Conservation (phyloP, 2,797 vertebrate genomes). For the Pipistrellus pipistrellus region DNA sequence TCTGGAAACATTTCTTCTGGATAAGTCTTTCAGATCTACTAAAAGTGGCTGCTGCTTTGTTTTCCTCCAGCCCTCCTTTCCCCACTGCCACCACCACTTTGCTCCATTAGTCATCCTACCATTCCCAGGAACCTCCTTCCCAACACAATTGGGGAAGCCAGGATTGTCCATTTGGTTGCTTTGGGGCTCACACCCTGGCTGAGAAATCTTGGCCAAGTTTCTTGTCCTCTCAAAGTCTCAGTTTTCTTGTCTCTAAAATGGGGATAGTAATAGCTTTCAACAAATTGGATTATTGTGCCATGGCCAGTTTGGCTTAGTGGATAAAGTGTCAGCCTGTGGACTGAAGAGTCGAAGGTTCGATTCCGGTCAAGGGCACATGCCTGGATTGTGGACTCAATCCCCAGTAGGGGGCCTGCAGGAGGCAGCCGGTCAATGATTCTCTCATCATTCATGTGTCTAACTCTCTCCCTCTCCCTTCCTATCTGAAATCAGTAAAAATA, state of each 20-base stretch:
- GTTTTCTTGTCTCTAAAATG: slow-evolving; percentile 10
- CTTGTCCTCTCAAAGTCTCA: background rate
- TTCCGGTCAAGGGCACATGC: no score
- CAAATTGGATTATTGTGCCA: background rate
- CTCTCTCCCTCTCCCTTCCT: no score
- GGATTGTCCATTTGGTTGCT: slow-evolving; percentile 3
- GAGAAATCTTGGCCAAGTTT: background rate
- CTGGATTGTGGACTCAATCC: no score
- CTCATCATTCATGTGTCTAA: no score
- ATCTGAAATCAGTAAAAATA: no score
- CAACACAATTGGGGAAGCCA: background rate
- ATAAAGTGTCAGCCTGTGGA: no score
- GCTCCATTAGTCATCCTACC: background rate
- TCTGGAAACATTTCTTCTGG: background rate
- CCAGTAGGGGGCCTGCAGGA: no score
- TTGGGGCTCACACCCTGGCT: background rate
- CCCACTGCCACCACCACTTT: background rate
- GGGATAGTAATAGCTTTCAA: background rate
- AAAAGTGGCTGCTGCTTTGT: background rate
- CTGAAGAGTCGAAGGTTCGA: no score
- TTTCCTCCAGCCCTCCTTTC: no score
- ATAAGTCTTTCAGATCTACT: background rate
- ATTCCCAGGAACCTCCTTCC: slow-evolving; percentile 33
- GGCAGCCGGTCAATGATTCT: no score
- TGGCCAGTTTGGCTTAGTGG: no score